Percentiles rank a stretch among this genome's conserved stretches.
These are phyloP conservation scores for Dasypolia templi DNA, from an alignment of 2,888 invertebrate species.

Conservation along the genomic window DNA sequence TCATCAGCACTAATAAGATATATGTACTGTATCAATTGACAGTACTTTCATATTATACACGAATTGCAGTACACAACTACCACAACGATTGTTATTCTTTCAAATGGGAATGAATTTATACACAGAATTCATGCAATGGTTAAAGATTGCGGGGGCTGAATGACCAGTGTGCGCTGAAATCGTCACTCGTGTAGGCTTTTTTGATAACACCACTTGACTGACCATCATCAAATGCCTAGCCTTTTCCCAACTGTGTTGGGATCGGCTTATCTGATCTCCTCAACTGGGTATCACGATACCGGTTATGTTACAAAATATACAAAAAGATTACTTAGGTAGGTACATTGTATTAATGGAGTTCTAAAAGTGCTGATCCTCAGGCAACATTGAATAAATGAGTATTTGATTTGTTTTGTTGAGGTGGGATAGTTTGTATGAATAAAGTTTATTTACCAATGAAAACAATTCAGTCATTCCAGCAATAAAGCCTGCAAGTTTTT, in stretches of 20 bases:
- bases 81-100: not conserved
- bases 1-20: too few species aligned
- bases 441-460: not conserved
- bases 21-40: too few species aligned
- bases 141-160: not conserved
- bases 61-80: not conserved
- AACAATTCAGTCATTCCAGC: too few species aligned
- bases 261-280: not conserved
- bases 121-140: not conserved
- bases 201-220: not conserved
- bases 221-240: too few species aligned
- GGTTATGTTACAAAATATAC: not conserved
- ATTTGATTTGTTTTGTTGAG: slow-evolving; percentile 9
- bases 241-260: not conserved
- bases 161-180: not conserved
- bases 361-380: slow-evolving; percentile 9
- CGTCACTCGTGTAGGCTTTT: not conserved
- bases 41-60: too few species aligned
- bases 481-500: too few species aligned
- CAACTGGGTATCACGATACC: not conserved
- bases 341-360: slow-evolving; percentile 1
- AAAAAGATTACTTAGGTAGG: not conserved
- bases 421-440: not conserved
- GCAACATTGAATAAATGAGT: not conserved
- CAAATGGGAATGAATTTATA: not conserved